Conservation (phyloP, 2,888 invertebrate genomes). For the Archips xylosteana region DNA sequence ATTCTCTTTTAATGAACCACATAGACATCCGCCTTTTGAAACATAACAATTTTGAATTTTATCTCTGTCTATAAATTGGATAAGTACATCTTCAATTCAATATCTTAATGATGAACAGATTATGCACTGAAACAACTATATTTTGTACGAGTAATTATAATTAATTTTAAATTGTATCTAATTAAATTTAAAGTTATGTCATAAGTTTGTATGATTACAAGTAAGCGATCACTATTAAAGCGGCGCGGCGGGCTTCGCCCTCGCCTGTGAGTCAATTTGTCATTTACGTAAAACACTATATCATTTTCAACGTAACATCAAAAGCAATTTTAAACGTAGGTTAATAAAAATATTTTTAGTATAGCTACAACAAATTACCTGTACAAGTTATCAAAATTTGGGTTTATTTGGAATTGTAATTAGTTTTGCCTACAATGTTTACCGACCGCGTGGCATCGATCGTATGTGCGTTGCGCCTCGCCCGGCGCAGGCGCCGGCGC, state of each 20-base stretch:
- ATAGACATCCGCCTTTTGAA: constrained; percentile 52
- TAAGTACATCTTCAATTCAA: background rate
- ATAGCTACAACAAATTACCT: constrained; percentile 54
- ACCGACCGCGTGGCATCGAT: constrained; percentile 53
- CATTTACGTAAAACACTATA: constrained; percentile 62
- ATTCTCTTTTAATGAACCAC: constrained; percentile 3
- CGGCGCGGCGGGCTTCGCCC: constrained; percentile 51
- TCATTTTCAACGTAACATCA: constrained; percentile 48
- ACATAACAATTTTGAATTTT: constrained; percentile 54
- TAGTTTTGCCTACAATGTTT: constrained; percentile 56
- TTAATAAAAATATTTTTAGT: constrained; percentile 64
- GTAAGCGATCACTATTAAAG: constrained; percentile 56
- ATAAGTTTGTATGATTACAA: constrained; percentile 73
- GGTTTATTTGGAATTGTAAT: constrained; percentile 35
- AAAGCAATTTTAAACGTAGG: constrained; percentile 76
- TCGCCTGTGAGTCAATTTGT: constrained; percentile 75
- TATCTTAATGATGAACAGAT: constrained; percentile 51
- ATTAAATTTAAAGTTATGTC: constrained; percentile 61
- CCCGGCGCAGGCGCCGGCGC: constrained; percentile 20
- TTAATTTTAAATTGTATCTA: constrained; percentile 71
- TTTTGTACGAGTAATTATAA: constrained; percentile 74
- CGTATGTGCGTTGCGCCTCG: constrained; percentile 22
- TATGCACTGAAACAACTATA: constrained; percentile 71
- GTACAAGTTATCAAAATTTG: constrained; percentile 7
- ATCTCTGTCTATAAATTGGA: constrained; percentile 50